A percentile compares a stretch with the other conserved stretches of the same genome.
These are phyloP conservation scores for Cherax destructor DNA, from an alignment of 1,140 invertebrate genomes.

Conservation along the genomic window DNA sequence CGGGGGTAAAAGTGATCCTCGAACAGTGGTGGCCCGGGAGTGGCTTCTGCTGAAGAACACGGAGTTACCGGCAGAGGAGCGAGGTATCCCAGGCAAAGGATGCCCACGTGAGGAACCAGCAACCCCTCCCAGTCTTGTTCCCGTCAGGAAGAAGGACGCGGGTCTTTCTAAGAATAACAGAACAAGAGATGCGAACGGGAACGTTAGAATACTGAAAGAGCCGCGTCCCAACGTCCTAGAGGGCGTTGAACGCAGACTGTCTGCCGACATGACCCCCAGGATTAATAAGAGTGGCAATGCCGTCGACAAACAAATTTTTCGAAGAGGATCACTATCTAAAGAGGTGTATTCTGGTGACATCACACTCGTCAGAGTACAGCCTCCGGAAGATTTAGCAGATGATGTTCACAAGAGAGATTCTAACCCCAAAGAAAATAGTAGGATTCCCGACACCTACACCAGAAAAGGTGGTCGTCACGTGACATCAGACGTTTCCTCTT, in stretches of 20 bases:
- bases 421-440: background rate
- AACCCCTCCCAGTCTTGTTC: constrained; percentile 35
- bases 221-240: constrained; percentile 15
- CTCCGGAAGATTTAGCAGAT: background rate
- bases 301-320: background rate
- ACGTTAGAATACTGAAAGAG: constrained; percentile 48
- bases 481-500: constrained; percentile 6
- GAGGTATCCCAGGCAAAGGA: constrained; percentile 11
- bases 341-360: constrained; percentile 16
- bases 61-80: constrained; percentile 13
- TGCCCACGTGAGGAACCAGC: constrained; percentile 11
- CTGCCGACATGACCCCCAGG: constrained; percentile 18
- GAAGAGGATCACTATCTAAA: background rate
- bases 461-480: constrained; percentile 30
- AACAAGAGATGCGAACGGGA: constrained; percentile 56
- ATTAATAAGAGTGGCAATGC: background rate
- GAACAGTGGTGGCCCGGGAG: constrained; percentile 46
- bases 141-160: constrained; percentile 53
- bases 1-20: background rate
- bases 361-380: constrained; percentile 25
- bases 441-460: background rate
- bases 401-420: background rate
- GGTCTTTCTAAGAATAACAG: constrained; percentile 18
- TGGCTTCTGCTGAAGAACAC: constrained; percentile 59
- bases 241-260: background rate